These are phyloP conservation scores for Gobionotothen gibberifrons DNA, from an alignment of 2,797 vertebrate species.

Conservation along the genomic window DNA sequence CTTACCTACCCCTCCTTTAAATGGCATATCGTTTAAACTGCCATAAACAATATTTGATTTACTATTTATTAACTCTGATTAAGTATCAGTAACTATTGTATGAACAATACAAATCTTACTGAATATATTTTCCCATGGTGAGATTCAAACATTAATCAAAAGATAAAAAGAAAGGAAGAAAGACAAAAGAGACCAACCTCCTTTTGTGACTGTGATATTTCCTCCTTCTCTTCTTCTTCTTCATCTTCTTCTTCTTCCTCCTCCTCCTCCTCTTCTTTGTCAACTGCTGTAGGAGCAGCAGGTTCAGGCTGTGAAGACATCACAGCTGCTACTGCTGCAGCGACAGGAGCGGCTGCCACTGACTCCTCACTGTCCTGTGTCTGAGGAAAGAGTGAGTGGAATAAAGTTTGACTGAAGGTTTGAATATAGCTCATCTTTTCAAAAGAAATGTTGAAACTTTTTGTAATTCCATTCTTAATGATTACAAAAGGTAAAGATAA, in stretches of 20 bases:
- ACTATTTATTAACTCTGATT: not conserved
- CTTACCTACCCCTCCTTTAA: no score
- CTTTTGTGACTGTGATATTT: conserved; percentile 57
- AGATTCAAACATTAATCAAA: not conserved
- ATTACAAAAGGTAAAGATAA: not conserved
- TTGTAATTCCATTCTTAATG: not conserved
- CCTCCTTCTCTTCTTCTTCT: conserved; percentile 28
- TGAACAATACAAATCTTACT: not conserved
- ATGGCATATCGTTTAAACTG: not conserved
- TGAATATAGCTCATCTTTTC: not conserved
- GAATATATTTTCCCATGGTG: not conserved
- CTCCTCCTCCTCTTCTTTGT: conserved; percentile 27
- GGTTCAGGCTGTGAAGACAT: conserved; percentile 59
- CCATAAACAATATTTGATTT: not conserved
- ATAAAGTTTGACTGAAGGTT: not conserved
- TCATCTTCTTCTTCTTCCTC: conserved; percentile 41
- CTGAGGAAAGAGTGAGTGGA: conserved; percentile 36
- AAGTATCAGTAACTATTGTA: not conserved
- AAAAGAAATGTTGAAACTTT: not conserved
- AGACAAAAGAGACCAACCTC: conserved; percentile 51
- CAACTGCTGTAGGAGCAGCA: conserved; percentile 29
- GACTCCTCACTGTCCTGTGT: conserved; percentile 61
- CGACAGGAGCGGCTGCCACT: conserved; percentile 34
- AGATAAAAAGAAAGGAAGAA: not conserved
- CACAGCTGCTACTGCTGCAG: conserved; percentile 38